A percentile compares a stretch with the other conserved stretches of the same genome.
Evolutionary conservation across 2,797 vertebrate genomes (phyloP).

Genomic region (Novumbra hubbsi): DNA sequence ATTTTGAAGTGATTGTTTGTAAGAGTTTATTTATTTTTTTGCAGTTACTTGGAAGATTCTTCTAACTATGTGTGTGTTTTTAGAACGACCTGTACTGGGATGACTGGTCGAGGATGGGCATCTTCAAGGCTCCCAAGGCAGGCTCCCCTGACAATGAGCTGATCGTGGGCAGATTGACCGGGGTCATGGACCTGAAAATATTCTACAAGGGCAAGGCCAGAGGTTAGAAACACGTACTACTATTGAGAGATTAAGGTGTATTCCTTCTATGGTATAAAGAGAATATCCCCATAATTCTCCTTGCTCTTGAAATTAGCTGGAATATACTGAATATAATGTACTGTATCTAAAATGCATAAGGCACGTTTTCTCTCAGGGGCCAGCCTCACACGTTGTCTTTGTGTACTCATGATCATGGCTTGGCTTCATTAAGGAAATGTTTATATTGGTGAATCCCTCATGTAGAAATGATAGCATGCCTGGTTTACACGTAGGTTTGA

Average conservation of each 20-base stretch:
- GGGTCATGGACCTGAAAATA: conserved; percentile 98
- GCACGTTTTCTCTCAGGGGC: too few relatives aligned
- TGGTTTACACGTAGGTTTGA: too few relatives aligned
- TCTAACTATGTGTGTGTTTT: conserved; percentile 17
- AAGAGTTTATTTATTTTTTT: neutral
- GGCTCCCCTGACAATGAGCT: conserved; percentile 81
- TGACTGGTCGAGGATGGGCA: conserved; percentile 96
- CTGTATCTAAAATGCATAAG: too few relatives aligned
- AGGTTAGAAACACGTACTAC: conserved; percentile 67
- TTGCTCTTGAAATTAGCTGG: too few relatives aligned
- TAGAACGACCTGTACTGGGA: conserved; percentile 99
- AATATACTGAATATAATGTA: too few relatives aligned
- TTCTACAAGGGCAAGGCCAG: conserved; percentile 91
- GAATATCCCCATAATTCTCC: too few relatives aligned
- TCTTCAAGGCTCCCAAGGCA: conserved; percentile 90
- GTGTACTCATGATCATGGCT: too few relatives aligned
- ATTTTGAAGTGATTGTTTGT: neutral
- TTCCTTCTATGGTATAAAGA: neutral
- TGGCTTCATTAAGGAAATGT: too few relatives aligned
- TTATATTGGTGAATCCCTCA: too few relatives aligned
- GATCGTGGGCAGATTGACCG: conserved; percentile 86
- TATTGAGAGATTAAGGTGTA: neutral
- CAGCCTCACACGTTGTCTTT: too few relatives aligned
- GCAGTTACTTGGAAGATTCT: neutral
- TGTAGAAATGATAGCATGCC: too few relatives aligned